Evolutionary conservation across 2,888 invertebrate species (phyloP).

Genomic region (Hylaea fasciaria): DNA sequence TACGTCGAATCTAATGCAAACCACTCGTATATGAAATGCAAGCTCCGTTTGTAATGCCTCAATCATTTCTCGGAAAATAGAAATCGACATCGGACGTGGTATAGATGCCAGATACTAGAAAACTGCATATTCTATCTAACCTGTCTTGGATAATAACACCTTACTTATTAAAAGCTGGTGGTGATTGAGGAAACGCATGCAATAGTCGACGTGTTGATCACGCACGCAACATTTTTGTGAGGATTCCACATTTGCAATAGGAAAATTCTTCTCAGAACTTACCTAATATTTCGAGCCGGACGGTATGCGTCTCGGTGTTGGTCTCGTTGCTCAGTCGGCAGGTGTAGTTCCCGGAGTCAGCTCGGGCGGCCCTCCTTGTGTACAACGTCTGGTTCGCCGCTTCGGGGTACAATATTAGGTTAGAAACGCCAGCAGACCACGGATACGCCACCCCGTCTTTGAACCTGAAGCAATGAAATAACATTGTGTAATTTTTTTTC

Average conservation of each 20-base stretch:
- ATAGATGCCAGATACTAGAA: slow-evolving; percentile 25
- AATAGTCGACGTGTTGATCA: slow-evolving; percentile 14
- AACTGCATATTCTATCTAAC: slow-evolving; percentile 26
- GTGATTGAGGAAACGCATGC: slow-evolving; percentile 26
- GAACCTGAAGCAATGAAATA: slow-evolving; percentile 82
- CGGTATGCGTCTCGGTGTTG: slow-evolving; percentile 86
- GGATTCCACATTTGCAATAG: slow-evolving; percentile 8
- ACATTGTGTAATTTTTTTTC: neutral
- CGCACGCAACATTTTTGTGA: slow-evolving; percentile 5
- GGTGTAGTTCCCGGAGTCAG: slow-evolving; percentile 90
- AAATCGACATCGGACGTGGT: slow-evolving; percentile 27
- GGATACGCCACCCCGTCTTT: slow-evolving; percentile 91
- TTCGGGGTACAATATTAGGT: slow-evolving; percentile 90
- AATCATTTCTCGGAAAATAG: slow-evolving; percentile 30
- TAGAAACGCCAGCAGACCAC: slow-evolving; percentile 89
- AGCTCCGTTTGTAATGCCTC: slow-evolving; percentile 16
- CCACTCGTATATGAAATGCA: slow-evolving; percentile 14
- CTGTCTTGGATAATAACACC: slow-evolving; percentile 24
- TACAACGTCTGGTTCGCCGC: slow-evolving; percentile 92
- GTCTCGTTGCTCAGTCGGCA: slow-evolving; percentile 90
- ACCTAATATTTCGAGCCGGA: slow-evolving; percentile 88
- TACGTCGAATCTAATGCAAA: slow-evolving; percentile 16
- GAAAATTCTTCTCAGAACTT: slow-evolving; percentile 50
- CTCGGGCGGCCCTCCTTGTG: slow-evolving; percentile 85
- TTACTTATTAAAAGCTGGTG: slow-evolving; percentile 25